Percentiles rank a stretch among this genome's conserved stretches.
Conservation (phyloP, 2,797 vertebrate genomes). For the Tokudaia muenninki region DNA sequence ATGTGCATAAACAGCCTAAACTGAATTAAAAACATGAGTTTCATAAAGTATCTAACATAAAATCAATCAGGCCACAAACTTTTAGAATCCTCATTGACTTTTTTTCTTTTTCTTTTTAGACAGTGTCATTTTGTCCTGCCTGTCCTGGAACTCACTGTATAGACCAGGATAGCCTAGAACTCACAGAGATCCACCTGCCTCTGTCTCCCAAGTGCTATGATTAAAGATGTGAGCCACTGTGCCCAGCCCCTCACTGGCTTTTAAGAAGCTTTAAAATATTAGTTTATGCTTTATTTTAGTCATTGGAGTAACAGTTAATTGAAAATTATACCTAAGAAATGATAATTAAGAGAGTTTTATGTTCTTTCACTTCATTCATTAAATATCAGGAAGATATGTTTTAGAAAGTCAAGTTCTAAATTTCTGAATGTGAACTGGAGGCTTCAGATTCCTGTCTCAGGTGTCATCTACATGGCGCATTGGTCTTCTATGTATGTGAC, state of each 20-base stretch:
- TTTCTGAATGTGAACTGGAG: slow-evolving; percentile 30
- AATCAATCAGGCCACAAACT: not conserved
- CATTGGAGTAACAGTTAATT: not conserved
- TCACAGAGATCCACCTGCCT: not conserved
- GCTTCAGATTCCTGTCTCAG: slow-evolving; percentile 35
- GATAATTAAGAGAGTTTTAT: not conserved
- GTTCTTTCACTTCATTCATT: not conserved
- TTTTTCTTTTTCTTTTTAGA: not conserved
- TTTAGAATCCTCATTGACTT: not conserved
- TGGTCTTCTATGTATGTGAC: not conserved
- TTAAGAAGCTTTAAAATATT: slow-evolving; percentile 2
- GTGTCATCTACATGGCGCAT: not conserved
- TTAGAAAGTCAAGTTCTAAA: slow-evolving; percentile 34
- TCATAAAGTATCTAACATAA: slow-evolving; percentile 47
- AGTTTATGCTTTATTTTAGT: slow-evolving; percentile 50
- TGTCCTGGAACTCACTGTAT: not conserved
- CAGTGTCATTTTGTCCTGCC: not conserved
- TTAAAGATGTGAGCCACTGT: not conserved
- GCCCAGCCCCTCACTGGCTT: not conserved
- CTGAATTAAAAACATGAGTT: slow-evolving; percentile 8
- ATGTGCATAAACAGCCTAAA: not conserved
- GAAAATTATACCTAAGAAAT: slow-evolving; percentile 10
- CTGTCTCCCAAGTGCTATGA: not conserved
- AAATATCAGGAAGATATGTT: slow-evolving; percentile 59
- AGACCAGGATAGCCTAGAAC: not conserved